Percentiles rank a stretch among this genome's conserved stretches.
phyloP scores from a whole-genome alignment of 2,888 invertebrate genomes.

The Drosophila melanosoma region DNA sequence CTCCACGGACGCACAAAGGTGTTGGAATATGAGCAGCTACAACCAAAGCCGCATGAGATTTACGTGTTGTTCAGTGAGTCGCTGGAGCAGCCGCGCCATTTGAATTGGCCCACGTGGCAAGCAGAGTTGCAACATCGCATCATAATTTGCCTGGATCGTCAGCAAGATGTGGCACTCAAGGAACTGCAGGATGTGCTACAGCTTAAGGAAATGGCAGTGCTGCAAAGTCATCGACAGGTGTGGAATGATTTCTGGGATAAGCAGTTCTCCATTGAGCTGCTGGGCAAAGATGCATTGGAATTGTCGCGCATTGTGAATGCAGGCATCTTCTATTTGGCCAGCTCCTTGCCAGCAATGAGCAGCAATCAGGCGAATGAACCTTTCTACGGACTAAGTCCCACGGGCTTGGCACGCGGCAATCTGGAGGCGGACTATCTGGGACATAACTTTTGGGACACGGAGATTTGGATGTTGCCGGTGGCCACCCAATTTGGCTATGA shows the following conservation, averaged over 20 bases:
- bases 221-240: constrained; percentile 85
- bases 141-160: constrained; percentile 86
- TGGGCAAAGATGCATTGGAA: constrained; percentile 84
- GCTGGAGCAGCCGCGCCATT: constrained; percentile 59
- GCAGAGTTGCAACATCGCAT: constrained; percentile 84
- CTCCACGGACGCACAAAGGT: constrained; percentile 75
- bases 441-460: constrained; percentile 88
- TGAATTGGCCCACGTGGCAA: constrained; percentile 68
- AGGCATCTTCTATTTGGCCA: constrained; percentile 87
- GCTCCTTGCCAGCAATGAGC: constrained; percentile 86
- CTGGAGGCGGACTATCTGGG: constrained; percentile 85
- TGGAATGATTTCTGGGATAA: constrained; percentile 86
- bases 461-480: constrained; percentile 88
- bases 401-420: constrained; percentile 86
- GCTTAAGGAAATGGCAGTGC: constrained; percentile 82
- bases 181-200: constrained; percentile 78
- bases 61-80: constrained; percentile 74
- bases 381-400: constrained; percentile 87
- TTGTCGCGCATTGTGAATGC: constrained; percentile 86
- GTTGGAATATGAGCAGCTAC: constrained; percentile 77
- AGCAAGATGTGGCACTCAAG: constrained; percentile 85
- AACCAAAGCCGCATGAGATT: constrained; percentile 66
- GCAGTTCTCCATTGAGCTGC: constrained; percentile 86
- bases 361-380: constrained; percentile 85
- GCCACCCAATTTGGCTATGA: constrained; percentile 86